These are phyloP conservation scores for Cryptomyrus ogoouensis DNA, from an alignment of 2,113 vertebrate genomes.

Conservation along the genomic window DNA sequence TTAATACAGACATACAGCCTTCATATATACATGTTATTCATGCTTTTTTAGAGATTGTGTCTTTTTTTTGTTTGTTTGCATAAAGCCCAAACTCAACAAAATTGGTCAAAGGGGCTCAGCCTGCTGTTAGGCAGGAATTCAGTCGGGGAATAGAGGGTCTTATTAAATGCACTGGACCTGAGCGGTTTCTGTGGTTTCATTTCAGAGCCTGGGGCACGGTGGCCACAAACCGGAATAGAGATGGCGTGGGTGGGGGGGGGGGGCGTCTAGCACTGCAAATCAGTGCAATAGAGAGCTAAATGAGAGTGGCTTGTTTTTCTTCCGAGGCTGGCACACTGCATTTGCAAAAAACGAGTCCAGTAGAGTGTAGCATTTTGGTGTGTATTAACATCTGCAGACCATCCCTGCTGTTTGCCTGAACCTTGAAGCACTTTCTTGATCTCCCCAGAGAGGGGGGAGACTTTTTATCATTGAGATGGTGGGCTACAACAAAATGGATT, in stretches of 20 bases:
- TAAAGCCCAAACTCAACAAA: slow-evolving; percentile 11
- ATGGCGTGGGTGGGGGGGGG: neutral
- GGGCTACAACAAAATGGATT: neutral
- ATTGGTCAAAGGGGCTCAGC: neutral
- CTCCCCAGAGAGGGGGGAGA: too few species aligned
- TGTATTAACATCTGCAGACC: neutral
- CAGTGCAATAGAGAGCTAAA: neutral
- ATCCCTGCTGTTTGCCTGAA: neutral
- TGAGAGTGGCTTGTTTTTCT: neutral
- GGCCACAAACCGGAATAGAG: neutral
- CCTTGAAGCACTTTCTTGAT: neutral
- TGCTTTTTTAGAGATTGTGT: neutral
- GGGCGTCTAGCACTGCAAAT: neutral
- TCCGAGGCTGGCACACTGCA: neutral
- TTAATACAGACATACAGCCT: slow-evolving; percentile 16
- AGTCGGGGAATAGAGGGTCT: slow-evolving; percentile 11
- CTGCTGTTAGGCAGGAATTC: neutral
- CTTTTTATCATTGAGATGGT: neutral
- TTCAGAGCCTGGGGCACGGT: slow-evolving; percentile 4
- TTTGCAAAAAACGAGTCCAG: neutral
- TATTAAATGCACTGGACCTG: slow-evolving; percentile 29
- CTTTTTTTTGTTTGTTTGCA: neutral
- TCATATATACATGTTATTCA: neutral
- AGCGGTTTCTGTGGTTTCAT: slow-evolving; percentile 20
- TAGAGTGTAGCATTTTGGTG: neutral